A percentile compares a stretch with the other conserved stretches of the same genome.
Evolutionary conservation across 37 sponge, comb jelly and placozoan genomes (phyloP).

Genomic region (Dysidea cf. avara): DNA sequence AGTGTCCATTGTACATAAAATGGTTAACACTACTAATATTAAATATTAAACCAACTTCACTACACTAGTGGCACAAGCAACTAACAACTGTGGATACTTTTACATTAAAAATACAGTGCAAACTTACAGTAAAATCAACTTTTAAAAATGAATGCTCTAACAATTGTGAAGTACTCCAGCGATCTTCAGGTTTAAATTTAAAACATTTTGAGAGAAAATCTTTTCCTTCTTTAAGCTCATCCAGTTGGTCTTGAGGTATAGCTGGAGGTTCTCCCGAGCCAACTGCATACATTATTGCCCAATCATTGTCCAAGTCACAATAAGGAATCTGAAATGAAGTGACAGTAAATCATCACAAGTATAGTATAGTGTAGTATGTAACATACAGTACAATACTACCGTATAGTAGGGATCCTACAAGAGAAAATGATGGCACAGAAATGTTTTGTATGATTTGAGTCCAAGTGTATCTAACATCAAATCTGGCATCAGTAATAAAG

Average conservation of each 20-base stretch:
- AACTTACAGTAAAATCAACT: no score
- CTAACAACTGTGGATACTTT: no score
- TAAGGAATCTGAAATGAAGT: conserved; percentile 60
- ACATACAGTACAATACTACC: not conserved
- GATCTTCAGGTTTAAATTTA: conserved; percentile 21
- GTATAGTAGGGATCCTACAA: no score
- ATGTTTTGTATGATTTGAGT: no score
- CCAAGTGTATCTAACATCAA: no score
- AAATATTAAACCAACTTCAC: no score
- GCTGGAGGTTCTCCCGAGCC: conserved; percentile 56
- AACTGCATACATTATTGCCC: conserved; percentile 66
- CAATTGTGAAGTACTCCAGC: conserved; percentile 49
- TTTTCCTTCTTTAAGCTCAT: conserved; percentile 56
- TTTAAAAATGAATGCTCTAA: conserved; percentile 73
- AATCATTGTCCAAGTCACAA: conserved; percentile 74
- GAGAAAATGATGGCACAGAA: no score
- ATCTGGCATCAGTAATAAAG: no score
- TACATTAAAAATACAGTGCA: no score
- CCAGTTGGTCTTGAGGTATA: conserved; percentile 33
- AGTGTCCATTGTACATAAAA: no score
- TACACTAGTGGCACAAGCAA: no score
- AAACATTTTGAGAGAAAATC: conserved; percentile 75
- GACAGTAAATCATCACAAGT: not conserved
- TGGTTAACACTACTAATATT: no score
- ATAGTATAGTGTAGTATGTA: not conserved